A percentile compares a stretch with the other conserved stretches of the same genome.
phyloP scores from a whole-genome alignment of 2,113 vertebrate genomes.

The Stegostoma tigrinum region DNA sequence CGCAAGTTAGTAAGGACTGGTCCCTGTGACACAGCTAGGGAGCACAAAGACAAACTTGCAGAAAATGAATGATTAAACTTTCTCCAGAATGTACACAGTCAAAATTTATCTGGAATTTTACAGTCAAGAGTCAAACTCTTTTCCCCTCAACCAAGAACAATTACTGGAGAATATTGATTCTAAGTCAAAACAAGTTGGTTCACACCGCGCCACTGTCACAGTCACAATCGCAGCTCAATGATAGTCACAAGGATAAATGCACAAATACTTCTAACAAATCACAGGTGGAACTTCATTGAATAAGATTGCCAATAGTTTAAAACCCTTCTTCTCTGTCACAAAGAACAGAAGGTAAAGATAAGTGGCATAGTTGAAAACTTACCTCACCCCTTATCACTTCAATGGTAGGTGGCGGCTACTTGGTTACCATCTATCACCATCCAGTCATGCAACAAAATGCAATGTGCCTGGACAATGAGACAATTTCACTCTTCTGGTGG shows the following conservation, averaged over 20 bases:
- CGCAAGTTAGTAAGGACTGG: not conserved
- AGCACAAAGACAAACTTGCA: not conserved
- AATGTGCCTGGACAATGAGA: not conserved
- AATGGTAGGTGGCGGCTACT: not conserved
- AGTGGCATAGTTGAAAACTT: not conserved
- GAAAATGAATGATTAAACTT: not conserved
- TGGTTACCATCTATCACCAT: not conserved
- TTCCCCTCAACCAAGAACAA: not conserved
- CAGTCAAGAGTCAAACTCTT: not conserved
- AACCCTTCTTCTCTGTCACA: not conserved
- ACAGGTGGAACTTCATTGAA: not conserved
- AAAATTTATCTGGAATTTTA: not conserved
- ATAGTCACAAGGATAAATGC: constrained; percentile 42
- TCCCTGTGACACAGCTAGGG: too few relatives aligned
- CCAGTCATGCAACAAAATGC: not conserved
- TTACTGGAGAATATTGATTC: not conserved
- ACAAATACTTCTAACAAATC: not conserved
- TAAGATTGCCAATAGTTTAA: not conserved
- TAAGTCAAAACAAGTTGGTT: not conserved
- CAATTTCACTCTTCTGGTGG: not conserved
- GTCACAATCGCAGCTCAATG: constrained; percentile 40
- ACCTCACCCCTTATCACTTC: not conserved
- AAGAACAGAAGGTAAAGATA: not conserved
- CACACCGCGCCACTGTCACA: not conserved
- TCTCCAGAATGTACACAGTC: not conserved